phyloP scores from a whole-genome alignment of 2,888 invertebrate species.

The Eristalis tenax region DNA sequence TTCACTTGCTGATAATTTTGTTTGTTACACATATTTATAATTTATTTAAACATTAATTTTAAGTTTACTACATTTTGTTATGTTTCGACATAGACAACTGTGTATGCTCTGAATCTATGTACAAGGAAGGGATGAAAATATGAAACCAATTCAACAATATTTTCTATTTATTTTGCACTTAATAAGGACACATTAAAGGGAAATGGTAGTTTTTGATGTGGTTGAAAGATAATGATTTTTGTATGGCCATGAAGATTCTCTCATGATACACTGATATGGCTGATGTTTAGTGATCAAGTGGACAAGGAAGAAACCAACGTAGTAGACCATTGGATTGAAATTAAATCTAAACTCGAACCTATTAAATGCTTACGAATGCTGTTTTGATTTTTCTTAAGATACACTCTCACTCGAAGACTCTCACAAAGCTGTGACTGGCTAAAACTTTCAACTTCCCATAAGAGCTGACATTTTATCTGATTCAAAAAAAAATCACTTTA shows the following conservation, averaged over 20 bases:
- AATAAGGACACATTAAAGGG: not conserved
- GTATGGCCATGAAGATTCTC: not conserved
- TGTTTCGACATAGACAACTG: constrained; percentile 3
- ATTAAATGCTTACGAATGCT: too few relatives aligned
- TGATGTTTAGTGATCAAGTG: too few relatives aligned
- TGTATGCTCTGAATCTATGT: not conserved
- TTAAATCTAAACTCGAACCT: too few relatives aligned
- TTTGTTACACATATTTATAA: constrained; percentile 27
- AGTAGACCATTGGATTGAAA: too few relatives aligned
- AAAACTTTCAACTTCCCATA: too few relatives aligned
- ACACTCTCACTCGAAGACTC: too few relatives aligned
- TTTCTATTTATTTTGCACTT: not conserved
- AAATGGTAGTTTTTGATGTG: not conserved
- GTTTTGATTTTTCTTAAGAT: too few relatives aligned
- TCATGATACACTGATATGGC: not conserved
- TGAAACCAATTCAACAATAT: constrained; percentile 47
- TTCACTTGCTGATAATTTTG: constrained; percentile 30
- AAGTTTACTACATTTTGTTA: constrained; percentile 4
- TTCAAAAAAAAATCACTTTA: too few relatives aligned
- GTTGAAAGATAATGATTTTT: not conserved
- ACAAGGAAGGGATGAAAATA: constrained; percentile 26
- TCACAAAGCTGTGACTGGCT: too few relatives aligned
- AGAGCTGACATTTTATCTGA: too few relatives aligned
- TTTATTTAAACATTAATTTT: constrained; percentile 21
- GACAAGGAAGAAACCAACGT: too few relatives aligned